These are phyloP conservation scores for Cyrtonyx montezumae DNA, from an alignment of 2,113 vertebrate genomes.

Conservation along the genomic window DNA sequence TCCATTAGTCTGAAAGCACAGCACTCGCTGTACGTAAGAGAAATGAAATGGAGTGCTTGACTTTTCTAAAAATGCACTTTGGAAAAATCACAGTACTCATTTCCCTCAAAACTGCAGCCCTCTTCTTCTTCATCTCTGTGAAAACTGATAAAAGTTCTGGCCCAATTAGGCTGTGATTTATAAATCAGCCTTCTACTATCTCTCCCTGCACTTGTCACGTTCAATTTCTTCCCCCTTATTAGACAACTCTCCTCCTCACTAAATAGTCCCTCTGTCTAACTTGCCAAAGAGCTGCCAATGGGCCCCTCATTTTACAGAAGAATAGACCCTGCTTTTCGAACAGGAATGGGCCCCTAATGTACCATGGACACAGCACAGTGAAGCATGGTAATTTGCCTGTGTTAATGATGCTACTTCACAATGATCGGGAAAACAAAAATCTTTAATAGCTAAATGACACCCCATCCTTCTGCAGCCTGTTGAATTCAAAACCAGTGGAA, in stretches of 20 bases:
- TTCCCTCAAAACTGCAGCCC: neutral
- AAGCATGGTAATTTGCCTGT: constrained; percentile 82
- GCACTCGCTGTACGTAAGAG: neutral
- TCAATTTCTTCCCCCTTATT: constrained; percentile 63
- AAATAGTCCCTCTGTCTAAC: constrained; percentile 85
- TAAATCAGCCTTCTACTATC: constrained; percentile 26
- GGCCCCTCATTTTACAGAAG: constrained; percentile 79
- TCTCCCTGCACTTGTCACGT: constrained; percentile 55
- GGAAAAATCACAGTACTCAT: neutral
- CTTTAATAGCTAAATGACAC: constrained; percentile 74
- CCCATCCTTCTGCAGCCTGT: constrained; percentile 7
- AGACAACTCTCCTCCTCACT: constrained; percentile 78
- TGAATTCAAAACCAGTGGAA: constrained; percentile 30
- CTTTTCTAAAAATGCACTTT: constrained; percentile 2
- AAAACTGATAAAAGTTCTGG: neutral
- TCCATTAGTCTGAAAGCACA: constrained; percentile 21
- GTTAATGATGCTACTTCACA: constrained; percentile 86
- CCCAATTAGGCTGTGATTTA: constrained; percentile 18
- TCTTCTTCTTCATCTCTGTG: neutral
- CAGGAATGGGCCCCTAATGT: constrained; percentile 81
- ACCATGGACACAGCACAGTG: constrained; percentile 80
- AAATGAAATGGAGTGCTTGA: neutral
- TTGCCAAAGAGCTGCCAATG: constrained; percentile 88
- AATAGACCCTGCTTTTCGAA: constrained; percentile 80
- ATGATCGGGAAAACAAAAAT: constrained; percentile 79